These are phyloP conservation scores for Cossypha niveicapilla DNA, from an alignment of 2,797 vertebrate species.

Conservation along the genomic window DNA sequence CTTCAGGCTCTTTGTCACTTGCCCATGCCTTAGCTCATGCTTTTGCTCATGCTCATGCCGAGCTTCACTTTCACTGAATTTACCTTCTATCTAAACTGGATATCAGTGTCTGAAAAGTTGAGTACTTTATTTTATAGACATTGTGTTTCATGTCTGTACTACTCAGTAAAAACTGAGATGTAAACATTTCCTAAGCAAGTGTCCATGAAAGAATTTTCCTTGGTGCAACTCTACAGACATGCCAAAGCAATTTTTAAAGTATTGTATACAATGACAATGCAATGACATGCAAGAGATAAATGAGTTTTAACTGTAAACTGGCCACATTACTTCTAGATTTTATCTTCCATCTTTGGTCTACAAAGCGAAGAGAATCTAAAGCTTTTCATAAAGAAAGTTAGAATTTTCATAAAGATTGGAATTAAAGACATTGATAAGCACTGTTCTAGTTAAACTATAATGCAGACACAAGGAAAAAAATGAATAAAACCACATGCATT, in stretches of 20 bases:
- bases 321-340: not conserved
- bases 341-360: not conserved
- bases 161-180: not conserved
- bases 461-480: not conserved
- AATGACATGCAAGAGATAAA: not conserved
- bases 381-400: not conserved
- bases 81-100: not conserved
- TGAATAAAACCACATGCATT: not conserved
- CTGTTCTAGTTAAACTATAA: not conserved
- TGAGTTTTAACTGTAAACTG: not conserved
- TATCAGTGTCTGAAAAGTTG: not conserved
- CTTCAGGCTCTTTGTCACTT: not conserved
- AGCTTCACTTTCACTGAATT: not conserved
- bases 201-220: not conserved
- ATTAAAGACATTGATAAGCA: not conserved
- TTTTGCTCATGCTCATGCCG: not conserved
- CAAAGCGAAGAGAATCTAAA: not conserved
- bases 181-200: slow-evolving; percentile 6
- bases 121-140: not conserved
- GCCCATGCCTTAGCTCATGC: not conserved
- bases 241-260: not conserved
- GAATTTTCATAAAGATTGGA: not conserved
- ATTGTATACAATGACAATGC: not conserved
- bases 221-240: not conserved
- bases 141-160: not conserved